Conservation (phyloP, 2,797 vertebrate genomes). For the Mareca strepera region DNA sequence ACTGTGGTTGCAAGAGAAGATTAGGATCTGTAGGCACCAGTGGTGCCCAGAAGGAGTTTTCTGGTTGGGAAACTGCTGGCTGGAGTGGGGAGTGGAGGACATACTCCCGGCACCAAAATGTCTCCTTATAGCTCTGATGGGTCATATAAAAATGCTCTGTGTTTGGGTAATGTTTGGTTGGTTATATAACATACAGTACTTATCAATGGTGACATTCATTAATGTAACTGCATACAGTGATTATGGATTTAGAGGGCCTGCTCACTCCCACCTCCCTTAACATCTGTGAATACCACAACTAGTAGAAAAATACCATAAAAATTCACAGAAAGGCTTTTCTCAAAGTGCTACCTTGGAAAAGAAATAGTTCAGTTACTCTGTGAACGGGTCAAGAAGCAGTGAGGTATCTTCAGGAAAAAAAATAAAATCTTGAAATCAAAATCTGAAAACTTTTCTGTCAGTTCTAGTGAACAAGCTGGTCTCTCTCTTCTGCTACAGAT, state of each 20-base stretch:
- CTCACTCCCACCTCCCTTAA: background rate
- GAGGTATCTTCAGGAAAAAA: slow-evolving; percentile 5
- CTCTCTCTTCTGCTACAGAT: background rate
- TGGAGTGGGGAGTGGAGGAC: background rate
- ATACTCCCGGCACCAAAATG: background rate
- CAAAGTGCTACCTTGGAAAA: background rate
- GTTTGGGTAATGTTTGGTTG: background rate
- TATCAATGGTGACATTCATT: slow-evolving; percentile 4
- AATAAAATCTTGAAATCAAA: background rate
- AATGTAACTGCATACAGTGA: background rate
- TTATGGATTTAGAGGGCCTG: background rate
- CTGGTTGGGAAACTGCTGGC: background rate
- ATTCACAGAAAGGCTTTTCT: slow-evolving; percentile 9
- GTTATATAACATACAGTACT: background rate
- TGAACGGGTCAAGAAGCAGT: background rate
- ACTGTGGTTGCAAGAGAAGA: background rate
- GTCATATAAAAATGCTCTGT: slow-evolving; percentile 7
- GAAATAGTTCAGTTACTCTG: background rate
- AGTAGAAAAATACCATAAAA: slow-evolving; percentile 37
- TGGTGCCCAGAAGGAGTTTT: background rate
- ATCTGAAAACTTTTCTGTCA: background rate
- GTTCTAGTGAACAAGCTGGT: background rate
- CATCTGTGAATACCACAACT: slow-evolving; percentile 12
- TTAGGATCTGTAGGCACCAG: background rate
- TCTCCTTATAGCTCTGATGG: slow-evolving; percentile 1